Percentiles rank a stretch among this genome's conserved stretches.
These are phyloP conservation scores for Cephalopterus ornatus DNA, from an alignment of 2,113 vertebrate genomes.

Conservation along the genomic window DNA sequence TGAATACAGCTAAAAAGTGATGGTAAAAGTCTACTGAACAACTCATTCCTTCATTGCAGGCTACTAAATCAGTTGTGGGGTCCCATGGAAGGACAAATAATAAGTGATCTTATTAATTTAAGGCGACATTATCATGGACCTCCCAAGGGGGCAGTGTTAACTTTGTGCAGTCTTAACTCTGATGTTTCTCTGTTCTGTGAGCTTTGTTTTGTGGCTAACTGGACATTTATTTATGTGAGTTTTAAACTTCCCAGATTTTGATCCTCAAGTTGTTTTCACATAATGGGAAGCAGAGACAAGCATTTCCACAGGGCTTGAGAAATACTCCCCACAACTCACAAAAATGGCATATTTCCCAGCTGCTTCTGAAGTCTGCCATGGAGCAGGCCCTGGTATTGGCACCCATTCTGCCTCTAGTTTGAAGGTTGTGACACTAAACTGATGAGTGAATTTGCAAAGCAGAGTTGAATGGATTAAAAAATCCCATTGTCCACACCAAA, in stretches of 20 bases:
- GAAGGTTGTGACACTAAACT: neutral
- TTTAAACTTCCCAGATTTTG: neutral
- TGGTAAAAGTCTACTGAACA: neutral
- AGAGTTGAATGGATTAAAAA: neutral
- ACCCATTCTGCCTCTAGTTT: neutral
- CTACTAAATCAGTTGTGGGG: neutral
- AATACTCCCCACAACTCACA: neutral
- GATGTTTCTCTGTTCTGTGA: neutral
- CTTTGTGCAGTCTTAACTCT: neutral
- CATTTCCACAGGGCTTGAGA: neutral
- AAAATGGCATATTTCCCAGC: neutral
- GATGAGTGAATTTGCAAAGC: neutral
- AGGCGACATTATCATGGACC: neutral
- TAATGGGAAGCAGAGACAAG: neutral
- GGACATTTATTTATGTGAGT: neutral
- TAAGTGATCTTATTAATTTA: neutral
- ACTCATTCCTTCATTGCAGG: neutral
- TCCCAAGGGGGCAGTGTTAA: neutral
- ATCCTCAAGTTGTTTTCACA: neutral
- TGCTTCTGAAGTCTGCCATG: neutral
- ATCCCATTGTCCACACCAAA: too few relatives aligned
- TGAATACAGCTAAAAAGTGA: neutral
- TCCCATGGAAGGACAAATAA: neutral
- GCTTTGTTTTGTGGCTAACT: neutral
- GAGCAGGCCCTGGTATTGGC: accelerated